A percentile compares a stretch with the other conserved stretches of the same genome.
Evolutionary conservation across 2,797 vertebrate genomes (phyloP).

Genomic region (Rhinogobio ventralis): DNA sequence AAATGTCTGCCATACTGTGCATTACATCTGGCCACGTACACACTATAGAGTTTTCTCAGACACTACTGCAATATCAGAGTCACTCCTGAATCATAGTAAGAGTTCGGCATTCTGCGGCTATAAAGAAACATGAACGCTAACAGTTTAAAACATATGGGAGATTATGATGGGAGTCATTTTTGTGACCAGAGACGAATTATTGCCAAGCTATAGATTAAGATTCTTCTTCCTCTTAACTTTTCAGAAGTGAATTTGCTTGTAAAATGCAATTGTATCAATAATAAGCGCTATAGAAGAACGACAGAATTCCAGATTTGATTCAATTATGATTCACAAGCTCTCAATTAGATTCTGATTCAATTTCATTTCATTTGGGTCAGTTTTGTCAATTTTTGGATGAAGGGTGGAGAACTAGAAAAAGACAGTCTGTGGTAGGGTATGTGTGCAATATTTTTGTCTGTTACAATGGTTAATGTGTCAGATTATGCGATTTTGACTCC

Average conservation of each 20-base stretch:
- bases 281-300: not conserved
- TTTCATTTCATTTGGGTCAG: not conserved
- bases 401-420: no score
- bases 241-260: not conserved
- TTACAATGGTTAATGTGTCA: not conserved
- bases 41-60: not conserved
- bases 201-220: not conserved
- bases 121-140: not conserved
- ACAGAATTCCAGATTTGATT: not conserved
- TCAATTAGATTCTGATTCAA: not conserved
- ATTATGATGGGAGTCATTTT: not conserved
- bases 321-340: no score
- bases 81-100: not conserved
- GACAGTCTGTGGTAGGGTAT: no score
- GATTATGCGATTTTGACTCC: not conserved
- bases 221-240: not conserved
- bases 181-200: not conserved
- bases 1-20: constrained; percentile 24
- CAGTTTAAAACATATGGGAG: not conserved
- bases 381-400: not conserved
- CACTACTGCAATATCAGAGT: not conserved
- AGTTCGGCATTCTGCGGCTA: not conserved
- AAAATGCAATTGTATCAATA: not conserved
- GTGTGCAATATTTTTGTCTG: not conserved
- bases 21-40: constrained; percentile 24